Percentiles rank a stretch among this genome's conserved stretches.
phyloP scores from a whole-genome alignment of 2,113 vertebrate species.

The Neomonachus schauinslandi region DNA sequence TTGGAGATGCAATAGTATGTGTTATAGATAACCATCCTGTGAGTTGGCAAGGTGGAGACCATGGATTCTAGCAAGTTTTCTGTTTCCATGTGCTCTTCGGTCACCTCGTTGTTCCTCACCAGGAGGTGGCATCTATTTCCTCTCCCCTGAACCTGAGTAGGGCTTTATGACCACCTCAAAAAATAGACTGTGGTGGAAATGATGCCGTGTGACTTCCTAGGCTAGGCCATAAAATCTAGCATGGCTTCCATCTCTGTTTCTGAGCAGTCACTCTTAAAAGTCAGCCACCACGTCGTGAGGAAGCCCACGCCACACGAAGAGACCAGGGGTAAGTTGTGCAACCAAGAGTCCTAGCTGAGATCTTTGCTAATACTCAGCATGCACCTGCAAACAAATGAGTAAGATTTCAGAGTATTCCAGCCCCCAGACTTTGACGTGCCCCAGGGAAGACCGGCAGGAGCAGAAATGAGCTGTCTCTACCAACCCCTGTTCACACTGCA shows the following conservation, averaged over 20 bases:
- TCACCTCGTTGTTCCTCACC: neutral
- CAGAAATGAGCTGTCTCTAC: neutral
- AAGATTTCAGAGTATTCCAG: neutral
- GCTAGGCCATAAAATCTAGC: neutral
- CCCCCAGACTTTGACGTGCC: neutral
- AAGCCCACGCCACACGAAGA: neutral
- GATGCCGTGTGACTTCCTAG: too few species aligned
- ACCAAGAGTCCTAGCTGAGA: too few species aligned
- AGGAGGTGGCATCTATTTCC: neutral
- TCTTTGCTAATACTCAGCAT: too few species aligned
- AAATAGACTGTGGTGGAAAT: neutral
- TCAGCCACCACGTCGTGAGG: neutral
- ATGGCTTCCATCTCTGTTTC: neutral
- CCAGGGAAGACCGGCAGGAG: neutral
- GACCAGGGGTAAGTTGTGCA: rapidly evolving
- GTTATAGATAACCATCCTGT: rapidly evolving
- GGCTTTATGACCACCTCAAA: neutral
- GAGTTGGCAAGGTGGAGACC: neutral
- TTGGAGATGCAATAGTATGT: neutral
- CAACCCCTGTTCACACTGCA: neutral
- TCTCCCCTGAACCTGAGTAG: neutral
- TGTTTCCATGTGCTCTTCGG: neutral
- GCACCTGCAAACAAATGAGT: neutral
- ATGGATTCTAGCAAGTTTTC: neutral
- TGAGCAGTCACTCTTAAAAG: neutral